Percentiles rank a stretch among this genome's conserved stretches.
Evolutionary conservation across 1,140 invertebrate genomes (phyloP).

Genomic region (Uloborus diversus): DNA sequence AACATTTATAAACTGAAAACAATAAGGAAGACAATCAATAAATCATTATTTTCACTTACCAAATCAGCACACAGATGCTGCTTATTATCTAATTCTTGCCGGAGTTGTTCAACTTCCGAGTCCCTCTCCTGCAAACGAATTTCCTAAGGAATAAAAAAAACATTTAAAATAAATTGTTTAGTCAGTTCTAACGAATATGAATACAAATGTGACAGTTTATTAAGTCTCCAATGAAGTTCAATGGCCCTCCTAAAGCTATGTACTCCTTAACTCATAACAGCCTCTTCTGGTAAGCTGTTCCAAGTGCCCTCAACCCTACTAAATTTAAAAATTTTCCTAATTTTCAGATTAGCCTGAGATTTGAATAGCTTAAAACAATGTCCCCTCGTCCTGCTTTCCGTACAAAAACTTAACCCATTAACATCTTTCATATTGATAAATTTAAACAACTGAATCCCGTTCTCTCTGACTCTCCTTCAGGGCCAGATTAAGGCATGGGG

Average conservation of each 20-base stretch:
- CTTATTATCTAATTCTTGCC: conserved; percentile 30
- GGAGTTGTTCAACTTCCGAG: conserved; percentile 41
- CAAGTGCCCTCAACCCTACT: too few relatives aligned
- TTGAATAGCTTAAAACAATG: too few relatives aligned
- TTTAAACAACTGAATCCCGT: too few relatives aligned
- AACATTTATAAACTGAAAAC: background rate
- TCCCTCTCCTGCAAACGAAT: conserved; percentile 42
- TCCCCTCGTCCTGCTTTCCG: too few relatives aligned
- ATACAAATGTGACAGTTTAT: background rate
- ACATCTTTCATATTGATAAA: too few relatives aligned
- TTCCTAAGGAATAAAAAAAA: background rate
- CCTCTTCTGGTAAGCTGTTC: too few relatives aligned
- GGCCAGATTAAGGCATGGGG: too few relatives aligned
- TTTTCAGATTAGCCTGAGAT: background rate
- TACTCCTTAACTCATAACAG: too few relatives aligned
- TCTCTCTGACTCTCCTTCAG: background rate
- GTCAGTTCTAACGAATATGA: background rate
- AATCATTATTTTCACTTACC: conserved; percentile 50
- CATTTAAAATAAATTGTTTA: background rate
- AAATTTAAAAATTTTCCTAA: background rate
- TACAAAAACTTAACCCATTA: too few relatives aligned
- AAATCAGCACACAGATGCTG: conserved; percentile 58
- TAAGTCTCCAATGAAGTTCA: too few relatives aligned
- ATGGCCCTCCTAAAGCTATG: too few relatives aligned
- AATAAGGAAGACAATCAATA: background rate